A percentile compares a stretch with the other conserved stretches of the same genome.
Conservation (phyloP, 2,888 invertebrate species). For the Apodemia mormo region DNA sequence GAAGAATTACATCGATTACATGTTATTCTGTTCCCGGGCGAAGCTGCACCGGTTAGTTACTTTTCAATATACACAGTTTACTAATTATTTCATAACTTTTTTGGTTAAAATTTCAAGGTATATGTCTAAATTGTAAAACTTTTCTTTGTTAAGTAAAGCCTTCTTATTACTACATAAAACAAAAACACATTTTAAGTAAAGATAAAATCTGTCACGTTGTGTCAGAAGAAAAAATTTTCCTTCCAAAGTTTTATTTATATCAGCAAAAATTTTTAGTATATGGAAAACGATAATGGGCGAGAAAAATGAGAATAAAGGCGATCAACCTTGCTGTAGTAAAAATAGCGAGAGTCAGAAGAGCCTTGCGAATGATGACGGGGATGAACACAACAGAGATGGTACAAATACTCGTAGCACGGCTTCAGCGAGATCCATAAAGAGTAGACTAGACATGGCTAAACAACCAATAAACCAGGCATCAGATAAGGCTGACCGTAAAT, state of each 20-base stretch:
- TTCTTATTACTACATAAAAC: not conserved
- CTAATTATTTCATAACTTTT: too few relatives aligned
- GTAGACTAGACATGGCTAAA: not conserved
- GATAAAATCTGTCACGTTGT: not conserved
- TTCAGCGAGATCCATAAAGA: not conserved
- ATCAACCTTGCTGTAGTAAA: not conserved
- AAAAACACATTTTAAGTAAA: not conserved
- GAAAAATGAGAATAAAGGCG: not conserved
- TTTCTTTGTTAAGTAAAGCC: not conserved
- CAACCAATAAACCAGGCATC: not conserved
- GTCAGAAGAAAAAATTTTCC: not conserved
- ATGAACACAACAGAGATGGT: not conserved
- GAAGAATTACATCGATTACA: too few relatives aligned
- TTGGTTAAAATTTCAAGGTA: too few relatives aligned
- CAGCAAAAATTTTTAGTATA: conserved; percentile 12
- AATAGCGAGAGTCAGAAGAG: not conserved
- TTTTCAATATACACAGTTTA: too few relatives aligned
- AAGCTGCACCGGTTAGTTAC: too few relatives aligned
- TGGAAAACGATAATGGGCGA: not conserved
- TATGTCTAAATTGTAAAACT: too few relatives aligned
- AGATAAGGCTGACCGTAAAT: not conserved
- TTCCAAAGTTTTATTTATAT: not conserved
- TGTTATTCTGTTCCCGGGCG: too few relatives aligned
- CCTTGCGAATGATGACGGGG: not conserved
- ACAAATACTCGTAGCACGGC: not conserved